Evolutionary conservation across 2,113 vertebrate genomes (phyloP), one percentile per base, ranked within the genome.

Genomic region (Solea senegalensis): DNA sequence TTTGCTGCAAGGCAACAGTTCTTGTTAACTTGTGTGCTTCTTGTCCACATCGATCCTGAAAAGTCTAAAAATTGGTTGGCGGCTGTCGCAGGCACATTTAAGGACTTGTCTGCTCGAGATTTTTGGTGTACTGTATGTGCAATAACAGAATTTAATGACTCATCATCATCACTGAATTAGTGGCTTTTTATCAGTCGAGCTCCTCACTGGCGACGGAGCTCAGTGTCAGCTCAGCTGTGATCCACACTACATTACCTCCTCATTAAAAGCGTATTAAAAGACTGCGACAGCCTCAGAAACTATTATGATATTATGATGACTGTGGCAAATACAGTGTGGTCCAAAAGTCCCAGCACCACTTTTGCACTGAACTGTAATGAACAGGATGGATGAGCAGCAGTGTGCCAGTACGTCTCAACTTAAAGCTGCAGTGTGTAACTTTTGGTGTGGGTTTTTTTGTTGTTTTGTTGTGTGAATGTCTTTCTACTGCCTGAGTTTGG

Each of bases 231-330:
- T 63, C 61, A 15, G 62, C 62, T 51, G 34, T 52, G 49, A 65
- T 51, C n/a, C 48, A 65, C 48, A 52, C 48, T 52, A 40, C 62
- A 48, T 65, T 52, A 52, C 28, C 11, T 65, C 48, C 62, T 65
- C 14, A 48, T 52, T 52, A 65, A 52, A 65, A 51, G 13, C n/a
- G 8, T 52, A 65, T 51, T 52, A 34, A 34, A 52, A 65, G 10
- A 26, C 59, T 4, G 43, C 2, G 21, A 12, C 6, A 48, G 10
- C 45, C 61, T 34, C 44, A 50, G 46, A 63, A 62, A 16, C 21
- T 2, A 21, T 12, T 28, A 14, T 14, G 6, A 21, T 52, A 7
- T 52, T 52, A 7, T 52, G 62, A 65, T 52, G 13, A 40, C 34
- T 55, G 34, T 9, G 7, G 54, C 28, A 39, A 15, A 56, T 56